Percentiles rank a stretch among this genome's conserved stretches.
Conservation (phyloP, 2,113 vertebrate genomes). For the Trachemys scripta region DNA sequence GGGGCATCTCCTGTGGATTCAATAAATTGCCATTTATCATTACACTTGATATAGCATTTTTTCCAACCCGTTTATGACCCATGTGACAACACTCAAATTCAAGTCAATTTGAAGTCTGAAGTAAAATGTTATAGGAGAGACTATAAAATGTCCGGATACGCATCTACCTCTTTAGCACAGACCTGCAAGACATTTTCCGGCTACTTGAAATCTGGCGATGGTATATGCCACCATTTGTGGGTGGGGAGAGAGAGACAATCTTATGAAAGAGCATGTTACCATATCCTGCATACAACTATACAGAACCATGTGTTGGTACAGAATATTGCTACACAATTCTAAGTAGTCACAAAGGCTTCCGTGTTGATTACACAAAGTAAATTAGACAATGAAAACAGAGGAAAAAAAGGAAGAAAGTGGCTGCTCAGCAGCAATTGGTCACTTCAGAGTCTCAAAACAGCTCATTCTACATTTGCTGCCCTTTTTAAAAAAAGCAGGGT, state of each 20-base stretch:
- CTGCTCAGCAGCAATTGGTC: background rate
- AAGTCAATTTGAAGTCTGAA: accelerated
- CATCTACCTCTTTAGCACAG: accelerated
- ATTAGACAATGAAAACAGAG: background rate
- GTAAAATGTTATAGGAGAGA: background rate
- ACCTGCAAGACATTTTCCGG: background rate
- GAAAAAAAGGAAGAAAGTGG: background rate
- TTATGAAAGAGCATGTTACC: background rate
- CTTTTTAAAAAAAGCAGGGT: background rate
- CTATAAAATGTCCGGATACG: accelerated
- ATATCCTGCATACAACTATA: background rate
- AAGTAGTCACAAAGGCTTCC: background rate
- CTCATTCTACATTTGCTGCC: background rate
- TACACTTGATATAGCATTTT: background rate
- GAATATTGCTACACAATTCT: background rate
- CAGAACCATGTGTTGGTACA: background rate
- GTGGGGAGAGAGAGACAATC: no score
- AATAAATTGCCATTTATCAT: background rate
- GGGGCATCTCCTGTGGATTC: background rate
- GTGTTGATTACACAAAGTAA: background rate
- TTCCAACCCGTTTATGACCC: background rate
- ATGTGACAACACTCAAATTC: background rate
- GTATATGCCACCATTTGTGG: background rate
- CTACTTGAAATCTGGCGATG: background rate
- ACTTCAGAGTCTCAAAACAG: background rate